phyloP scores from a whole-genome alignment of 2,113 vertebrate species.

The Vulpes vulpes region DNA sequence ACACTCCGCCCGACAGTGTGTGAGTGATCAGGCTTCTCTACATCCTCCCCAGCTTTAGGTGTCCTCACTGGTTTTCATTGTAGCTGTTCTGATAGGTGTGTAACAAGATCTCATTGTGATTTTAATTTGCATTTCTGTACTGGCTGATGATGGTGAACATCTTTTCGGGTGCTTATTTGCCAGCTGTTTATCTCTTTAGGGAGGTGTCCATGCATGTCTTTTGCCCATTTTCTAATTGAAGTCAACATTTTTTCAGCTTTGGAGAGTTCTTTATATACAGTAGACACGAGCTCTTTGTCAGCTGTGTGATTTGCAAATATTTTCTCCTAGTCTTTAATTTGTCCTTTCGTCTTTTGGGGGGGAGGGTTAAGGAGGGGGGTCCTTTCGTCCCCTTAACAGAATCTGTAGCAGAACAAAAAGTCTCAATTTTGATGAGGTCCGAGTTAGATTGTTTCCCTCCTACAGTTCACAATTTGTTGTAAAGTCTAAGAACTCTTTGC shows the following conservation, averaged over 20 bases:
- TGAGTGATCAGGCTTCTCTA: not conserved
- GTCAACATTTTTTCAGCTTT: not conserved
- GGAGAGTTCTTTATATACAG: not conserved
- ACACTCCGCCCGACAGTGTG: not conserved
- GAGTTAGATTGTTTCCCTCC: not conserved
- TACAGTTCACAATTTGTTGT: not conserved
- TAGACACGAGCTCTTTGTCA: not conserved
- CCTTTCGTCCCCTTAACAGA: not conserved
- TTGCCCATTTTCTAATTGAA: constrained; percentile 27
- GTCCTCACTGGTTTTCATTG: not conserved
- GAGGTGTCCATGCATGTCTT: not conserved
- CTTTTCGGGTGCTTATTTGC: constrained; percentile 29
- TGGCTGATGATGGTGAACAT: not conserved
- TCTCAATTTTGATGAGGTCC: not conserved
- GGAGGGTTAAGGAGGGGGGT: too few relatives aligned
- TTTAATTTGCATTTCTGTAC: constrained; percentile 23
- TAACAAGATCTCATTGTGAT: not conserved
- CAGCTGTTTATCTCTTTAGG: not conserved
- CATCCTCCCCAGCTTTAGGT: not conserved
- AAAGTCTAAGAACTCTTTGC: not conserved
- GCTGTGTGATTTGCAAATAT: not conserved
- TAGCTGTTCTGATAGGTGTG: not conserved
- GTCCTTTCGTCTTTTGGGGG: not conserved
- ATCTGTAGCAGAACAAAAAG: not conserved
- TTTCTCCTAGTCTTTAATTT: not conserved